Evolutionary conservation across 2,113 vertebrate genomes (phyloP), one percentile per base, ranked within the genome.

Genomic region (Bubalus kerabau): DNA sequence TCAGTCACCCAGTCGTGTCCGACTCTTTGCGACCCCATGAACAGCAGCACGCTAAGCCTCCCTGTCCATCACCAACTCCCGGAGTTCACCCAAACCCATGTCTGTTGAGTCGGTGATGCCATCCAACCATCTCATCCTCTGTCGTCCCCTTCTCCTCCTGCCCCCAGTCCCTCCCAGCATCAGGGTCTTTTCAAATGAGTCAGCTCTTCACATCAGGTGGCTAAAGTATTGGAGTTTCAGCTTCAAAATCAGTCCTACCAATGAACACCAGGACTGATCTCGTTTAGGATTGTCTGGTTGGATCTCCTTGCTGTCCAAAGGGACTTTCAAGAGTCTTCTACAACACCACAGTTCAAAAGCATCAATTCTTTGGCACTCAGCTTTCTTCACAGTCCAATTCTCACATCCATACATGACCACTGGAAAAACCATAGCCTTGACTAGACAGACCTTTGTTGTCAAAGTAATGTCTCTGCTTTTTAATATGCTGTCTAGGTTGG

Each of bases 341-440:
- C 30, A n/a, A n/a, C 15, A 64, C 1, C 30, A 64, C 15, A 64
- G 30, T 64, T 64, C 62, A 64, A 64, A 64, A 9, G 30, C 7
- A 64, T n/a, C 30, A n/a, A 64, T 64, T 64, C 15, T 17, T n/a
- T 0, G 4, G 15, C 0, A 0, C 62, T n/a, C 30, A 17, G 30
- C 62, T n/a, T n/a, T 17, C 30, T 64, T 64, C 1, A 64, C 1
- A n/a, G 62, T 64, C 62, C 62, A n/a, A 4, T 7, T 17, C 15
- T 64, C 30, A 64, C 30, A 17, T 64, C 62, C 62, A 64, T 17
- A 64, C 15, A 32, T 64, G 62, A 64, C 62, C 5, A 16, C 3
- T 17, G 30, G 62, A n/a, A 64, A 64, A 64, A 64, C 15, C 30
- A 64, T n/a, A 64, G 30, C 62, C 30, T n/a, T 64, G 30, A 64